phyloP scores from a whole-genome alignment of 2,113 vertebrate species.

The Malaclemys terrapin region DNA sequence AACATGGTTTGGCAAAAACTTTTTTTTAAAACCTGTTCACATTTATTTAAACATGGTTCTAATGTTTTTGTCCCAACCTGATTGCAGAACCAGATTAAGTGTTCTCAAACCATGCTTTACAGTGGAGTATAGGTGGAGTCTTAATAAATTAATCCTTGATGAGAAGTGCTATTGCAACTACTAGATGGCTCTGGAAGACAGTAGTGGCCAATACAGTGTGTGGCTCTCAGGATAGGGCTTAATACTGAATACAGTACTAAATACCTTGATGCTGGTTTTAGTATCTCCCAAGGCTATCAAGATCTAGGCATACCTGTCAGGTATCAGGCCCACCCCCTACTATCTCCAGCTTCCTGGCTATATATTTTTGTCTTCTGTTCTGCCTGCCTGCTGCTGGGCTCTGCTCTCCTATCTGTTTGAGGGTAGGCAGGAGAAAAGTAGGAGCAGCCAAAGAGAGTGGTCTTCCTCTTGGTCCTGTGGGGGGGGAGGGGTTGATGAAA shows the following conservation, averaged over 20 bases:
- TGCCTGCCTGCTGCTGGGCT: constrained; percentile 1
- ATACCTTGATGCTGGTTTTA: background rate
- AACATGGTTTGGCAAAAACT: background rate
- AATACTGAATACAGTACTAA: background rate
- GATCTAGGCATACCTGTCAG: too few species aligned
- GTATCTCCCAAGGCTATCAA: too few species aligned
- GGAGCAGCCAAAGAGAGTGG: background rate
- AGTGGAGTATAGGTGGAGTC: background rate
- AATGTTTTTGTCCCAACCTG: background rate
- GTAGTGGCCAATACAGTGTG: background rate
- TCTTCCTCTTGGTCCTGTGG: background rate
- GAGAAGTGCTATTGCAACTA: background rate
- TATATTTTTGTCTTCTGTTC: background rate
- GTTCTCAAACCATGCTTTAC: background rate
- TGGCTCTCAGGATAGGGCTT: background rate
- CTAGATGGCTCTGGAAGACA: background rate
- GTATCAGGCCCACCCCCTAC: background rate
- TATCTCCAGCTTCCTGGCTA: background rate
- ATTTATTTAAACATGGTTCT: background rate
- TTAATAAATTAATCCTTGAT: background rate
- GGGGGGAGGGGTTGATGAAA: background rate
- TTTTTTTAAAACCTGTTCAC: background rate
- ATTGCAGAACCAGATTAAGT: background rate
- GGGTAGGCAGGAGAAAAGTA: background rate
- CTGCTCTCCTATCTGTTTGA: background rate